These are phyloP conservation scores for Gallinago paraguaiae DNA, from an alignment of 2,113 vertebrate species.

Conservation along the genomic window DNA sequence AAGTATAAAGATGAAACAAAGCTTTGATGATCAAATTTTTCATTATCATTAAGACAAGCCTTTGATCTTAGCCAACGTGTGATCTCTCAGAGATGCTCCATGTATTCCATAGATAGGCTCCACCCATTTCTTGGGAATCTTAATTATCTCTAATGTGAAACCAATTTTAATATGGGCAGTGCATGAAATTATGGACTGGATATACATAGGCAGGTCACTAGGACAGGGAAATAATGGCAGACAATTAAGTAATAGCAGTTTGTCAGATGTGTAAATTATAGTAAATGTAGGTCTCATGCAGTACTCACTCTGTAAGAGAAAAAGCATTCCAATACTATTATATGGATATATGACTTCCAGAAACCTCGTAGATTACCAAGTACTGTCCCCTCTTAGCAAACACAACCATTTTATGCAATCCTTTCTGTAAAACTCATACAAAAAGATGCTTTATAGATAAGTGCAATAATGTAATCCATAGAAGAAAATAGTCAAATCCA, in stretches of 20 bases:
- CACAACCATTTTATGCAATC: background rate
- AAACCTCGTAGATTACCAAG: background rate
- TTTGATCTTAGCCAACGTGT: background rate
- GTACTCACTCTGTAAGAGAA: background rate
- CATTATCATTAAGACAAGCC: background rate
- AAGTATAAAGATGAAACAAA: conserved; percentile 23
- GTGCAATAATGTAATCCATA: background rate
- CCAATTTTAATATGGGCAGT: background rate
- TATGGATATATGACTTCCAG: background rate
- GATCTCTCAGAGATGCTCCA: background rate
- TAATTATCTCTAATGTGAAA: background rate
- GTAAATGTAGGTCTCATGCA: background rate
- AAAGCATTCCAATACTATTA: background rate
- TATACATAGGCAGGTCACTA: background rate
- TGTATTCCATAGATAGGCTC: background rate
- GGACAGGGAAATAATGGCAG: background rate
- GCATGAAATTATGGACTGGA: background rate
- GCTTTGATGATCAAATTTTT: background rate
- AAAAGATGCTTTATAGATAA: background rate
- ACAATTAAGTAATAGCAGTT: background rate
- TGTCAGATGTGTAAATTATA: background rate
- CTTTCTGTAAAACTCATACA: background rate
- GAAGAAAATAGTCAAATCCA: background rate
- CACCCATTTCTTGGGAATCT: background rate
- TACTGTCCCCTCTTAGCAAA: background rate